Percentiles rank a stretch among this genome's conserved stretches.
These are phyloP conservation scores for Aythya fuligula DNA, from an alignment of 2,797 vertebrate species.

Conservation along the genomic window DNA sequence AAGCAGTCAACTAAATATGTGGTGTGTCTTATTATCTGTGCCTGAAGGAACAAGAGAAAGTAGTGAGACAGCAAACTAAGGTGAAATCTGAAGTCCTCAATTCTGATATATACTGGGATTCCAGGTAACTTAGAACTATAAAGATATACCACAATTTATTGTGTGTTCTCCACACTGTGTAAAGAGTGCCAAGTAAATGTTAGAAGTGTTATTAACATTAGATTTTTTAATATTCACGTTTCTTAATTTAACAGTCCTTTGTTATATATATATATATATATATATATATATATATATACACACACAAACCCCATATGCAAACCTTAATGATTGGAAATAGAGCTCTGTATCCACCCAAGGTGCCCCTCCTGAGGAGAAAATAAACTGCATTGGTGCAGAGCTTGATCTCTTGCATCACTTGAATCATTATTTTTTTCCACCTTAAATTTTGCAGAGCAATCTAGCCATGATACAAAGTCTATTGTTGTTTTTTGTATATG, in stretches of 20 bases:
- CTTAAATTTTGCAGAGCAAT: background rate
- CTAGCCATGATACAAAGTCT: background rate
- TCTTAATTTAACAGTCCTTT: background rate
- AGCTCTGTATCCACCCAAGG: background rate
- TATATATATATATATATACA: no score
- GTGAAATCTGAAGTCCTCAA: slow-evolving; percentile 12
- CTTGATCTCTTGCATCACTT: background rate
- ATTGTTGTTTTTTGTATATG: background rate
- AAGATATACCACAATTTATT: background rate
- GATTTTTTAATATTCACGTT: background rate
- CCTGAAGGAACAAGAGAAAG: slow-evolving; percentile 74
- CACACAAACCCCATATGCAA: background rate
- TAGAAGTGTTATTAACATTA: background rate
- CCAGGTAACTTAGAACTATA: slow-evolving; percentile 52
- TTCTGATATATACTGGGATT: slow-evolving; percentile 63
- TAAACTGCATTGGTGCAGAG: background rate
- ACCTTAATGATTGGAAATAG: background rate
- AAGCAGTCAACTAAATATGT: slow-evolving; percentile 6
- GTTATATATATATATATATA: no score
- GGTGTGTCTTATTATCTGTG: slow-evolving; percentile 68
- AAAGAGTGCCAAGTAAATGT: background rate
- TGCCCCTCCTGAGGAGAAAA: background rate
- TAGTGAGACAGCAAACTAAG: slow-evolving; percentile 35
- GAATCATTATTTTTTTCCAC: background rate
- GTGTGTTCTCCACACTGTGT: background rate